phyloP scores from a whole-genome alignment of 2,113 vertebrate genomes.

The Spea multiplicata region DNA sequence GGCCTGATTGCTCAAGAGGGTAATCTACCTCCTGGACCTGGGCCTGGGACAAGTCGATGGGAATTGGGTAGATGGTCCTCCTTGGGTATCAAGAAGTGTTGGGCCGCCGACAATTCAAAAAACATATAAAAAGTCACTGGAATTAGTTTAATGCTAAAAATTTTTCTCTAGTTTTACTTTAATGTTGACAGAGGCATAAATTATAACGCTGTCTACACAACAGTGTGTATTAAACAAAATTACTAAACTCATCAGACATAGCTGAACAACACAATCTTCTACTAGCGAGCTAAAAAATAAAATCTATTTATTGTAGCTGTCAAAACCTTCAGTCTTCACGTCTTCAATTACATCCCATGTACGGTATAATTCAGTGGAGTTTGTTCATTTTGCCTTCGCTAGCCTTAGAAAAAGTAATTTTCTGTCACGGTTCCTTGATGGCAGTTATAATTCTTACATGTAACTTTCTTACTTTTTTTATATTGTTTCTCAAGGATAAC shows the following conservation, averaged over 20 bases:
- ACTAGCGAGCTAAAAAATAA: constrained; percentile 1
- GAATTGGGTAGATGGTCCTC: no score
- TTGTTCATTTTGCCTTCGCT: constrained; percentile 29
- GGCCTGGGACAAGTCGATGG: no score
- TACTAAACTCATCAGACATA: neutral
- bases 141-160: no score
- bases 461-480: neutral
- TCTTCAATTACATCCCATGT: constrained; percentile 2
- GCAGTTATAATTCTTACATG: constrained; percentile 21
- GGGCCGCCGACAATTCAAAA: no score
- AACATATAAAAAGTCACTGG: no score
- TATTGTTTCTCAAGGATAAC: neutral
- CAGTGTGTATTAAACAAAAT: constrained; percentile 1
- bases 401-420: constrained; percentile 22
- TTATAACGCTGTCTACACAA: neutral
- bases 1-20: no score
- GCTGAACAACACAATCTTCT: neutral
- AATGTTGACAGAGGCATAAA: neutral
- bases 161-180: neutral
- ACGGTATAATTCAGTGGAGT: neutral
- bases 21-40: no score
- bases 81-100: no score
- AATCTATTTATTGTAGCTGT: constrained; percentile 23
- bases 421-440: constrained; percentile 14
- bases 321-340: constrained; percentile 7